Evolutionary conservation across 1,140 invertebrate genomes (phyloP).

Genomic region (Myzus persicae): DNA sequence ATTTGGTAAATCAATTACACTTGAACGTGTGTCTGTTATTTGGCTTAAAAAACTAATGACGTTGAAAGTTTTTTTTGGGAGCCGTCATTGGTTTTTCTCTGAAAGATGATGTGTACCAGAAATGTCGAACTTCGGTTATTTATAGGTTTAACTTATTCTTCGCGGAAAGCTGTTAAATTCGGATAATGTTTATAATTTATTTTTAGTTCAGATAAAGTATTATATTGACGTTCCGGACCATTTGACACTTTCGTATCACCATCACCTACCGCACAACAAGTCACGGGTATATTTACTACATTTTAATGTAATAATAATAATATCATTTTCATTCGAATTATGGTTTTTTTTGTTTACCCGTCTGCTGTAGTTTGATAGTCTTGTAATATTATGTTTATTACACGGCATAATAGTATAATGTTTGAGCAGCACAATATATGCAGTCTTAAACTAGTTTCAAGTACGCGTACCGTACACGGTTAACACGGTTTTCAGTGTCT

Average conservation of each 20-base stretch:
- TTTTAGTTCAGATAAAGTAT: neutral
- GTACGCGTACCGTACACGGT: neutral
- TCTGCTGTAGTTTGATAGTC: neutral
- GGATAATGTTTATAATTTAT: neutral
- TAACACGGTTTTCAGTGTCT: slow-evolving; percentile 4
- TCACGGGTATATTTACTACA: no score
- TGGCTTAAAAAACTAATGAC: neutral
- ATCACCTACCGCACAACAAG: neutral
- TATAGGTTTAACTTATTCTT: neutral
- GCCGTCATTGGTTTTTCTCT: neutral
- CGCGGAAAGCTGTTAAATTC: neutral
- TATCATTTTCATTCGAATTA: neutral
- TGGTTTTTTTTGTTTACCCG: neutral
- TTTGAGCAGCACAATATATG: neutral
- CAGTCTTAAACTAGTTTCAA: neutral
- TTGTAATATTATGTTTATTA: neutral
- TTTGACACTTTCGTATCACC: neutral
- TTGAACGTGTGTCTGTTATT: neutral
- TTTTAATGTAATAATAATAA: neutral
- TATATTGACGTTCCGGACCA: neutral
- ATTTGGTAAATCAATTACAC: neutral
- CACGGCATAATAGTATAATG: neutral
- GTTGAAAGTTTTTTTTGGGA: neutral
- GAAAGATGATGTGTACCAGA: neutral
- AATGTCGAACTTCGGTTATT: neutral